Base-by-base conservation (phyloP, 2,888 invertebrate genomes). In the Ceriagrion tenellum region DNA sequence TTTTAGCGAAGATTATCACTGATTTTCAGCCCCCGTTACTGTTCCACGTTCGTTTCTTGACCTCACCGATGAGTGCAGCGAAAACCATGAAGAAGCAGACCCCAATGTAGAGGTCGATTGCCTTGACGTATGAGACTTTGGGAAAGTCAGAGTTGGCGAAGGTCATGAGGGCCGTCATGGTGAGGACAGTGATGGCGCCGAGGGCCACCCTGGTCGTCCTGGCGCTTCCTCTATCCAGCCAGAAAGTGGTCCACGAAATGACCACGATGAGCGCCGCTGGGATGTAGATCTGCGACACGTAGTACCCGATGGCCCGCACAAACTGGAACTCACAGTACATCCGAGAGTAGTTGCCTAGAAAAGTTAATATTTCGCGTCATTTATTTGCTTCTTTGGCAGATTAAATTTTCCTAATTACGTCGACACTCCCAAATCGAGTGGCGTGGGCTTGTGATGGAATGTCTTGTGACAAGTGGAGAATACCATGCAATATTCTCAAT, bases 81-180 rank as follows among this genome's bases (percentile, higher is more conserved):
- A 97, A 97, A 95, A 97, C 97, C 97, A 97, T 97, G 96, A 97
- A 96, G 96, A 97, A 97, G 96, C 97, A 97, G 95, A 97, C 97
- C 95, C 97, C 97, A 95, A 97, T 96, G 96, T 97, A 97, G 95
- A 97, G 97, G 96, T 97, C 97, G 96, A 97, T 97, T 95, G 96
- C 96, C 96, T 97, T 97, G 96, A 97, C 97, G 96, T 97, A 97
- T 56, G 97, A 97, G 95, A 97, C 97, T 96, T 97, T 97, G 1
- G 98, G 98, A 96, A 98, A 97, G 89, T 96, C 96, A 95, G 97
- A 96, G 96, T 97, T 97, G 95, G 97, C 97, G 95, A 96, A 97
- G 95, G 97, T 97, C 97, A 97, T 97, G 93, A 97, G 96, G 56
- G 97, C 97, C 90, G 97, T 97, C 97, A 97, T 97, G 95, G 97